Conservation (phyloP, 2,797 vertebrate genomes). For the Pyrrhura leucotis region DNA sequence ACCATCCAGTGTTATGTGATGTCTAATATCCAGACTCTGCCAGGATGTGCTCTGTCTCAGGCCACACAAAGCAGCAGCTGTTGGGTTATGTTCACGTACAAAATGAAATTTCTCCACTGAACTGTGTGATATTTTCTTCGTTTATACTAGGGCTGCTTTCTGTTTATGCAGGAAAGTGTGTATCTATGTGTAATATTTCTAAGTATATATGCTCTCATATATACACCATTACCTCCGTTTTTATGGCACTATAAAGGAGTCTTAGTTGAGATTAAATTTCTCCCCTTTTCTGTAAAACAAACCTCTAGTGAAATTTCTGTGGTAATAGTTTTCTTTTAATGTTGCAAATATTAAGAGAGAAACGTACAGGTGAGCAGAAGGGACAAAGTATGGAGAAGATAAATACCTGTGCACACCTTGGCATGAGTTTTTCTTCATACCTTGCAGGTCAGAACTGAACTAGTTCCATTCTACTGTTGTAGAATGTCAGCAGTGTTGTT, state of each 20-base stretch:
- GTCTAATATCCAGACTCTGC: neutral
- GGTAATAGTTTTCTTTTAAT: neutral
- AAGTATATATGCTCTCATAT: neutral
- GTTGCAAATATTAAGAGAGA: neutral
- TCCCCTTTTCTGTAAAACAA: neutral
- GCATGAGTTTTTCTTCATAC: neutral
- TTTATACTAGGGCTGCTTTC: neutral
- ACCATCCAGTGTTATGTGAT: neutral
- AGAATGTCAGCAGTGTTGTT: neutral
- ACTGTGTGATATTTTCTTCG: neutral
- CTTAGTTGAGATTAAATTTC: neutral
- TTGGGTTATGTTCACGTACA: neutral
- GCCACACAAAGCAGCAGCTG: neutral
- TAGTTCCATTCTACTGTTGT: neutral
- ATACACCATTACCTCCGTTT: neutral
- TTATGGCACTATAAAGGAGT: neutral
- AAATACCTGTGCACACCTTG: neutral
- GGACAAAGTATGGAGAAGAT: neutral
- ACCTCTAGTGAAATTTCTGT: neutral
- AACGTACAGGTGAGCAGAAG: neutral
- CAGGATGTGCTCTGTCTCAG: neutral
- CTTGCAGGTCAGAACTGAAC: neutral
- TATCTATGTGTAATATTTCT: neutral
- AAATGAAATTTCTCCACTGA: neutral
- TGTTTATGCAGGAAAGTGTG: neutral